Conservation (phyloP, 1,140 invertebrate species). For the Cardiocondyla obscurior region DNA sequence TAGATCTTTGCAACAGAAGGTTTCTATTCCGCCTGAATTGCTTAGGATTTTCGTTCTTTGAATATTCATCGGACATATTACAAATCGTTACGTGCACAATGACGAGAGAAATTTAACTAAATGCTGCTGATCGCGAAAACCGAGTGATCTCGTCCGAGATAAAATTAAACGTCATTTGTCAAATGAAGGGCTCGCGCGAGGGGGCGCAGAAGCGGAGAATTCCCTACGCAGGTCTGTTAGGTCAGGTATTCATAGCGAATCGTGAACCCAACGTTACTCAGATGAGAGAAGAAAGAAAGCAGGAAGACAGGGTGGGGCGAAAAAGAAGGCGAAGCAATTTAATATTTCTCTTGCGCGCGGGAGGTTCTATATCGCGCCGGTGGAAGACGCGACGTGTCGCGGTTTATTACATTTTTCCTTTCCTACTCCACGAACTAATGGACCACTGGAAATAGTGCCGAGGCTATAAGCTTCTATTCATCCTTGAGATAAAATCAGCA, state of each 20-base stretch:
- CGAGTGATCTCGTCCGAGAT: constrained; percentile 17
- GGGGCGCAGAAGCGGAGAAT: constrained; percentile 21
- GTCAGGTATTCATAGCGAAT: constrained; percentile 46
- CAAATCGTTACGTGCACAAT: not conserved
- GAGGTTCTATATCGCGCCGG: constrained; percentile 64
- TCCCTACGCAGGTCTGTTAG: constrained; percentile 29
- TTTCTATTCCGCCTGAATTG: not conserved
- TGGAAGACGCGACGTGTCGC: constrained; percentile 71
- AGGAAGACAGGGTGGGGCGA: constrained; percentile 35
- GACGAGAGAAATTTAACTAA: not conserved
- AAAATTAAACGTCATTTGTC: constrained; percentile 24
- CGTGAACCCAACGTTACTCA: constrained; percentile 48
- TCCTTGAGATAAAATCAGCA: constrained; percentile 38
- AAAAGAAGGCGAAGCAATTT: constrained; percentile 69
- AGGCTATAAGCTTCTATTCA: constrained; percentile 63
- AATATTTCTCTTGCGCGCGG: constrained; percentile 69
- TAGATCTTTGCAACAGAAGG: not conserved
- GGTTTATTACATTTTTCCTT: constrained; percentile 81
- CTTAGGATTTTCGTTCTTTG: not conserved
- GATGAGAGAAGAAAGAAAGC: constrained; percentile 9
- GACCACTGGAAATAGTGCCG: constrained; percentile 76
- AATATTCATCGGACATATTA: not conserved
- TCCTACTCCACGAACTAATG: constrained; percentile 71
- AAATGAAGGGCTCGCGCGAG: constrained; percentile 33
- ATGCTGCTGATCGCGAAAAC: not conserved